Evolutionary conservation across 2,797 vertebrate species (phyloP).

Genomic region (Cephalopachus bancanus): DNA sequence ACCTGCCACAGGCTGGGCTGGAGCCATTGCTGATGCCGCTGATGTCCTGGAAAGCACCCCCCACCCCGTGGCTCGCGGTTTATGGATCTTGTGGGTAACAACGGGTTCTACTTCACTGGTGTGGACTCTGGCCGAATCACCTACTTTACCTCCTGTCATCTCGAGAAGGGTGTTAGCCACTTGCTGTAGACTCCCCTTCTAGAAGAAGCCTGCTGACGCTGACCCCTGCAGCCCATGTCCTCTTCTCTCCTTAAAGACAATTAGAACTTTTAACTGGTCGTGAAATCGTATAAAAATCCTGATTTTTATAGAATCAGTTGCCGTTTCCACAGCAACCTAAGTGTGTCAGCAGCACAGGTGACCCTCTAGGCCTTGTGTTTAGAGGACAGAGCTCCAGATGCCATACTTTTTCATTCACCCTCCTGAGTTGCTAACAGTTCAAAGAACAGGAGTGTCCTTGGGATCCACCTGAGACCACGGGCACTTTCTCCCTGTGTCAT

Average conservation of each 20-base stretch:
- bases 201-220: neutral
- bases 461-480: neutral
- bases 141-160: neutral
- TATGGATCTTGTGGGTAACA: rapidly evolving
- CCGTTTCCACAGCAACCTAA: neutral
- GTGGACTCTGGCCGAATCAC: neutral
- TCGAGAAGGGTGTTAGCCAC: neutral
- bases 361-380: too few relatives aligned
- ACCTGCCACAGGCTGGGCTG: neutral
- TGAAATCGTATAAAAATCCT: neutral
- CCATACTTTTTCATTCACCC: neutral
- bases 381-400: neutral
- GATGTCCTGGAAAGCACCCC: neutral
- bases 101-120: neutral
- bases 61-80: too few relatives aligned
- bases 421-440: neutral
- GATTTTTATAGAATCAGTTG: neutral
- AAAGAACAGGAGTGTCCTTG: neutral
- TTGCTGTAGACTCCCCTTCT: neutral
- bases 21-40: rapidly evolving
- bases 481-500: neutral
- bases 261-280: neutral
- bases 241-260: neutral
- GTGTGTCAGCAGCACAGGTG: neutral
- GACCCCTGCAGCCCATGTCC: neutral